Evolutionary conservation across 2,888 invertebrate genomes (phyloP).

Genomic region (Leptinotarsa haldemani): DNA sequence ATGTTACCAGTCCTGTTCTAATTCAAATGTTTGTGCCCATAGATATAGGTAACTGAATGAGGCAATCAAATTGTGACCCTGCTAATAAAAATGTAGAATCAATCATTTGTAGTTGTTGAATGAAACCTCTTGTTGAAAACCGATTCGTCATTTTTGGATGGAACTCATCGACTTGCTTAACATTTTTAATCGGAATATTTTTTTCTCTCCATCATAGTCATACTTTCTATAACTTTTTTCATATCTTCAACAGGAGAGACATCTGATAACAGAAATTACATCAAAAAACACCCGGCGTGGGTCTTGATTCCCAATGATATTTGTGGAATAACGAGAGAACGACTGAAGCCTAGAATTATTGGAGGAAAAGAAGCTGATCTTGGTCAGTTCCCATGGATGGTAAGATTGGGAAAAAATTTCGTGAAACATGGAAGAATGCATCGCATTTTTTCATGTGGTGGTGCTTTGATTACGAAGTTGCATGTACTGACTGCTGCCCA

Average conservation of each 20-base stretch:
- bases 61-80: no score
- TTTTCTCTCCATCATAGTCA: no score
- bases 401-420: constrained; percentile 68
- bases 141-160: no score
- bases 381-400: constrained; percentile 76
- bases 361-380: constrained; percentile 72
- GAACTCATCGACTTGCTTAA: no score
- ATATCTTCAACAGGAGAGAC: background rate
- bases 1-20: no score
- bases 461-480: constrained; percentile 77
- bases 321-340: constrained; percentile 51
- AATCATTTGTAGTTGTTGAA: no score
- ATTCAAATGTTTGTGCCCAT: no score
- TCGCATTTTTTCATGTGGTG: constrained; percentile 71
- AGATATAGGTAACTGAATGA: no score
- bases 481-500: constrained; percentile 85
- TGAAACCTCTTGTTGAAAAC: no score
- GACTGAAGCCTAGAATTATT: constrained; percentile 68
- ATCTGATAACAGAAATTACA: background rate
- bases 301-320: constrained; percentile 51
- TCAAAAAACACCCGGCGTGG: constrained; percentile 26
- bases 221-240: no score
- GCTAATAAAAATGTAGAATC: no score
- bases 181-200: no score
- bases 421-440: constrained; percentile 50